A percentile compares a stretch with the other conserved stretches of the same genome.
These are phyloP conservation scores for Smithornis capensis DNA, from an alignment of 2,113 vertebrate species.

Conservation along the genomic window DNA sequence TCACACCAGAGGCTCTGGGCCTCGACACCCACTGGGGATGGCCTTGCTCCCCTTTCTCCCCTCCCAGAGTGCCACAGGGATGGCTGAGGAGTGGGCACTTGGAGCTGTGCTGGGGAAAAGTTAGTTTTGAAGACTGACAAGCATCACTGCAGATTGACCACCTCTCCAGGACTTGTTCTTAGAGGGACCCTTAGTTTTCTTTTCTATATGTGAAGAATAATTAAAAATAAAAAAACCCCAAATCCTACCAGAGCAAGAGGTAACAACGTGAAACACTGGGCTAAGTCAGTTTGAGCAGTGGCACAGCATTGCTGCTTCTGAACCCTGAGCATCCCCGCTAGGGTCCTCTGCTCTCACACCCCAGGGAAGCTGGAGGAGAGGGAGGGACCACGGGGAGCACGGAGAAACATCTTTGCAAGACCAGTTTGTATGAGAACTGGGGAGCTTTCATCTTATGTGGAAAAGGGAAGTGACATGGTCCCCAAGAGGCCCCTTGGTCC, in stretches of 20 bases:
- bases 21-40: accelerated
- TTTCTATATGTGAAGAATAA: not conserved
- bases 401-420: not conserved
- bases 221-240: not conserved
- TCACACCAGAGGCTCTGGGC: not conserved
- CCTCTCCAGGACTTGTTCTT: not conserved
- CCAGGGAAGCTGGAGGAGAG: not conserved
- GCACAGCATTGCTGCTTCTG: not conserved
- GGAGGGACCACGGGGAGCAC: not conserved
- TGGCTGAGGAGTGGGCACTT: not conserved
- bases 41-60: not conserved
- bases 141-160: not conserved
- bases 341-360: not conserved
- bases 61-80: not conserved
- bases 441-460: not conserved
- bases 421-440: not conserved
- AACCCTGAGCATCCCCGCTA: not conserved
- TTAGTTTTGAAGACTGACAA: not conserved
- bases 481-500: not conserved
- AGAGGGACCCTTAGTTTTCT: not conserved
- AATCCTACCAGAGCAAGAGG: not conserved
- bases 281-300: not conserved
- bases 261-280: not conserved
- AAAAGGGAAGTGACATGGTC: not conserved
- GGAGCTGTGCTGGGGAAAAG: not conserved